These are phyloP conservation scores for Aphidius gifuensis DNA, from an alignment of 1,140 invertebrate species.

Conservation along the genomic window DNA sequence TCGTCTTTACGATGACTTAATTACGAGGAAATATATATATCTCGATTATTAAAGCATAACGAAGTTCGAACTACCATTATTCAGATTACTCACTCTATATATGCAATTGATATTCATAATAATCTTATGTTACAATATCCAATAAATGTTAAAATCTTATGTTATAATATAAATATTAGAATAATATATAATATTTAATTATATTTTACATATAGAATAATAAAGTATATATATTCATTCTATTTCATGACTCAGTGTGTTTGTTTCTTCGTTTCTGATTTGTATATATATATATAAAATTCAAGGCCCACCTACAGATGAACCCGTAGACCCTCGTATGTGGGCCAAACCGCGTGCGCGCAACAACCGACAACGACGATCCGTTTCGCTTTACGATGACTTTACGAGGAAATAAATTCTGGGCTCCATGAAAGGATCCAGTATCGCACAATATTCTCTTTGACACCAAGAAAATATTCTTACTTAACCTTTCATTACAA, in stretches of 20 bases:
- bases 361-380: not conserved
- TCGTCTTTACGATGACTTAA: no score
- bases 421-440: slow-evolving; percentile 41
- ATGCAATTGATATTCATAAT: no score
- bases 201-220: slow-evolving; percentile 3
- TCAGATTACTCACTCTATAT: no score
- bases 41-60: no score
- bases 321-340: slow-evolving; percentile 30
- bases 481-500: no score
- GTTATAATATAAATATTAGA: no score
- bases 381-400: slow-evolving; percentile 29
- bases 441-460: slow-evolving; percentile 10
- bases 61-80: no score
- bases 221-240: slow-evolving; percentile 8
- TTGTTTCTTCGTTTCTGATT: slow-evolving; percentile 4
- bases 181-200: no score
- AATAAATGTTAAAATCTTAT: no score
- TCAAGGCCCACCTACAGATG: slow-evolving; percentile 24
- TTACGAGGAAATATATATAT: no score
- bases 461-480: slow-evolving; percentile 7
- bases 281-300: not conserved
- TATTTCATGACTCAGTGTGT: not conserved
- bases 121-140: no score
- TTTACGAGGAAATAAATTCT: slow-evolving; percentile 51
- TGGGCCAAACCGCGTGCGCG: slow-evolving; percentile 35